Percentiles rank a stretch among this genome's conserved stretches.
These are phyloP conservation scores for Centropus unirufus DNA, from an alignment of 2,113 vertebrate species.

Conservation along the genomic window DNA sequence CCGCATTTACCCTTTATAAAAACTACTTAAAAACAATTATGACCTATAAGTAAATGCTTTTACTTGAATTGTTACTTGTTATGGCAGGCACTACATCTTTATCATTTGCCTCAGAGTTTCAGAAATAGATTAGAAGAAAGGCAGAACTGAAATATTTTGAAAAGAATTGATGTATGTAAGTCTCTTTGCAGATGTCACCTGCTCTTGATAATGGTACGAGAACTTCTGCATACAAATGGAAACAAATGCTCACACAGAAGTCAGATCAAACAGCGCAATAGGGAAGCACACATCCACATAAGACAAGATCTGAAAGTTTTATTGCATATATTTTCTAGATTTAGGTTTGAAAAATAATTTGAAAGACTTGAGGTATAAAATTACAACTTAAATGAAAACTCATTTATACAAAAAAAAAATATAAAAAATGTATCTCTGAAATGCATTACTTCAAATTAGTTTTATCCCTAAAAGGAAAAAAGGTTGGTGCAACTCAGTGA, in stretches of 20 bases:
- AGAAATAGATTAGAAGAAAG: background rate
- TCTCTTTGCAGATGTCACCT: background rate
- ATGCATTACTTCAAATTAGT: background rate
- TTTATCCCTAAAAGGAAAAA: background rate
- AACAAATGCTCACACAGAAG: background rate
- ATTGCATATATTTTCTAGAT: background rate
- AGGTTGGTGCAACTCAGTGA: constrained; percentile 4
- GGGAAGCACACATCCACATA: background rate
- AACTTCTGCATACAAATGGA: background rate
- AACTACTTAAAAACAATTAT: constrained; percentile 52
- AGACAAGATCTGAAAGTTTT: background rate
- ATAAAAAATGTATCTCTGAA: background rate
- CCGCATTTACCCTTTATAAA: background rate
- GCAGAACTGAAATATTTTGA: constrained; percentile 1
- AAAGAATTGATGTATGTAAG: background rate
- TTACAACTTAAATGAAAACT: background rate
- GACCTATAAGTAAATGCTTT: constrained; percentile 34
- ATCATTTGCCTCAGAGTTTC: background rate
- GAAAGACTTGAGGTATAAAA: background rate
- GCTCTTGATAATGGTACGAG: background rate
- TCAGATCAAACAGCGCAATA: background rate
- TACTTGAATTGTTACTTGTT: constrained; percentile 21
- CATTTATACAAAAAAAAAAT: background rate
- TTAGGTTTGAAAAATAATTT: background rate
- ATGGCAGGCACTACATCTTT: background rate